Evolutionary conservation across 1,140 invertebrate genomes (phyloP).

Genomic region (Euwallacea similis): DNA sequence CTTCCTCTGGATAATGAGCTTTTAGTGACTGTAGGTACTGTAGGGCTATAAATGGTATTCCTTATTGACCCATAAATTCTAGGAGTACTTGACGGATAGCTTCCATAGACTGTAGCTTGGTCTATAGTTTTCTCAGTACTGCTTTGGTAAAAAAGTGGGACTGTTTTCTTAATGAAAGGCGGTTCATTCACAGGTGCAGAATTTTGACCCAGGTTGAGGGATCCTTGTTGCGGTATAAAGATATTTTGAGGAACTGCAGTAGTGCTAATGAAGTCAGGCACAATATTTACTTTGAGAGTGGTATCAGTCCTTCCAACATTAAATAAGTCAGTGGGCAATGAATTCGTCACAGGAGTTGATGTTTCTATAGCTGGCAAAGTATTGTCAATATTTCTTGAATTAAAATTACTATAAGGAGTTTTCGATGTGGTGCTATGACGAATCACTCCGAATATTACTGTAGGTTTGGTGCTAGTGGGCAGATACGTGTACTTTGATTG

Average conservation of each 20-base stretch:
- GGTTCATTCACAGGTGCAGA: slow-evolving; percentile 33
- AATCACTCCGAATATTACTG: slow-evolving; percentile 31
- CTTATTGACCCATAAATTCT: neutral
- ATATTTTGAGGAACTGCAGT: slow-evolving; percentile 12
- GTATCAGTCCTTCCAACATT: slow-evolving; percentile 37
- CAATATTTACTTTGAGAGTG: slow-evolving; percentile 23
- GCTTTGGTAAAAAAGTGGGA: slow-evolving; percentile 21
- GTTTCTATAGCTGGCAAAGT: slow-evolving; percentile 16
- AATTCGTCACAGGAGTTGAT: slow-evolving; percentile 25
- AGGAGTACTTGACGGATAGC: slow-evolving; percentile 28
- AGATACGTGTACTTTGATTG: slow-evolving; percentile 33
- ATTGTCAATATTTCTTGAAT: slow-evolving; percentile 16
- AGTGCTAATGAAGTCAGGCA: slow-evolving; percentile 10
- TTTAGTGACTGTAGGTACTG: slow-evolving; percentile 28
- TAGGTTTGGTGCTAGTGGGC: slow-evolving; percentile 24
- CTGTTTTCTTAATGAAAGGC: slow-evolving; percentile 30
- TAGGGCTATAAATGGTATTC: slow-evolving; percentile 26
- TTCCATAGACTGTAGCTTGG: slow-evolving; percentile 41
- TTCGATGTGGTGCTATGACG: slow-evolving; percentile 10
- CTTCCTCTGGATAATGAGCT: slow-evolving; percentile 1
- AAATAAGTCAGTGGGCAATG: slow-evolving; percentile 31
- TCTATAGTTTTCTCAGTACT: slow-evolving; percentile 34
- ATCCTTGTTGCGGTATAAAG: slow-evolving; percentile 24
- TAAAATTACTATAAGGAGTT: neutral
- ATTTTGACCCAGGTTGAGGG: slow-evolving; percentile 18